A percentile compares a stretch with the other conserved stretches of the same genome.
These are phyloP conservation scores for Cyrtorhinus lividipennis DNA, from an alignment of 1,140 invertebrate species.

Conservation along the genomic window DNA sequence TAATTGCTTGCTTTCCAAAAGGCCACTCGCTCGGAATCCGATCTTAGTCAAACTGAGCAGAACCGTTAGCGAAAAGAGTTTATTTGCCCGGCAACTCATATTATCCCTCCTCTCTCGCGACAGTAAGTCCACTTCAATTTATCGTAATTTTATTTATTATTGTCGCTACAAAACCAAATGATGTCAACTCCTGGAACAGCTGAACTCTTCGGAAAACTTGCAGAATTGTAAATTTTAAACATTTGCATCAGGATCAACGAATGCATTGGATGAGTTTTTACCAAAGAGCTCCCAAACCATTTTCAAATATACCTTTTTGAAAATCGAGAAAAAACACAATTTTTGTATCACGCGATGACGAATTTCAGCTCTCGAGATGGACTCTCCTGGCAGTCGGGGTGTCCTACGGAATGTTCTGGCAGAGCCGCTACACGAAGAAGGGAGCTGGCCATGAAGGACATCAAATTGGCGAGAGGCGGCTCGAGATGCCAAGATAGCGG, in stretches of 20 bases:
- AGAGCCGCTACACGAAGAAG: constrained; percentile 19
- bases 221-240: no score
- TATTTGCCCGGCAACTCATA: neutral
- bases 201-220: no score
- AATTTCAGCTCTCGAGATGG: constrained; percentile 23
- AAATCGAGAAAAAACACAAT: no score
- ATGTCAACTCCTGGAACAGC: no score
- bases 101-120: neutral
- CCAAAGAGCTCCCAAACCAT: no score
- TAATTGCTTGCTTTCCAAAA: neutral
- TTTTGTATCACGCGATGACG: no score
- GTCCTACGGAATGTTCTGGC: constrained; percentile 21
- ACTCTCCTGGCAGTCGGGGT: constrained; percentile 19
- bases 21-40: neutral
- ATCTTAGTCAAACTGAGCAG: neutral
- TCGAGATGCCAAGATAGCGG: constrained; percentile 15
- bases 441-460: constrained; percentile 18
- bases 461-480: constrained; percentile 16
- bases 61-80: neutral
- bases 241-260: no score
- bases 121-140: neutral
- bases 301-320: no score
- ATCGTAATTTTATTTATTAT: no score
- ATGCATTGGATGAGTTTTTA: no score
- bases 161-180: no score